phyloP scores from a whole-genome alignment of 2,888 invertebrate species.

The Eupithecia dodoneata region DNA sequence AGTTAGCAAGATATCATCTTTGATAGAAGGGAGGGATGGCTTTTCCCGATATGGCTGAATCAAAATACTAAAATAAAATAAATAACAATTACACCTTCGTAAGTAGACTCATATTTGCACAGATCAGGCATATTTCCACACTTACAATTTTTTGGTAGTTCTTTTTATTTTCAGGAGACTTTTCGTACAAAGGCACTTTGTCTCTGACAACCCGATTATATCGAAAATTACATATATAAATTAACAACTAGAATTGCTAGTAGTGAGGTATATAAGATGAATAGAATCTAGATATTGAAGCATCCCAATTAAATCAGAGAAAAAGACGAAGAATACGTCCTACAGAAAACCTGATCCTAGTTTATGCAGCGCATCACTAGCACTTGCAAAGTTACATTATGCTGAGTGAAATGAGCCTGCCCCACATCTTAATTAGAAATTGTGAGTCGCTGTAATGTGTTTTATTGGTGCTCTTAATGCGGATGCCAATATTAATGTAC shows the following conservation, averaged over 20 bases:
- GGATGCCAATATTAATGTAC: constrained; percentile 51
- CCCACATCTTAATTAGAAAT: constrained; percentile 60
- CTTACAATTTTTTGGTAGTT: too few species aligned
- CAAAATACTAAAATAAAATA: too few species aligned
- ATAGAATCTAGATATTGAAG: background rate
- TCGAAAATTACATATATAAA: background rate
- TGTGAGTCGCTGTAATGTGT: constrained; percentile 55
- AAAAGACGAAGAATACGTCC: background rate
- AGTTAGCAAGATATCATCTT: too few species aligned
- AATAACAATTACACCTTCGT: too few species aligned
- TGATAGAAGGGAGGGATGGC: background rate
- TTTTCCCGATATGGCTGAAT: too few species aligned
- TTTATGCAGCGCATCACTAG: background rate
- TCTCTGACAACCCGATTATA: background rate
- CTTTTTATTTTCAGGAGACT: background rate
- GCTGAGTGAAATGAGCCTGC: constrained; percentile 18
- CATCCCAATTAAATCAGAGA: background rate
- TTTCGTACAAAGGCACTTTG: background rate
- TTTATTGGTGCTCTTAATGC: constrained; percentile 61
- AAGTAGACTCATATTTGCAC: too few species aligned
- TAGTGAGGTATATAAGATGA: background rate
- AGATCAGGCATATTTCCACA: too few species aligned
- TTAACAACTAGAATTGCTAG: background rate
- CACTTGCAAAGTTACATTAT: background rate
- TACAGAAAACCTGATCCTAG: background rate